Percentiles rank a stretch among this genome's conserved stretches.
Conservation (phyloP, 2,113 vertebrate species). For the Sphyrna mokarran region DNA sequence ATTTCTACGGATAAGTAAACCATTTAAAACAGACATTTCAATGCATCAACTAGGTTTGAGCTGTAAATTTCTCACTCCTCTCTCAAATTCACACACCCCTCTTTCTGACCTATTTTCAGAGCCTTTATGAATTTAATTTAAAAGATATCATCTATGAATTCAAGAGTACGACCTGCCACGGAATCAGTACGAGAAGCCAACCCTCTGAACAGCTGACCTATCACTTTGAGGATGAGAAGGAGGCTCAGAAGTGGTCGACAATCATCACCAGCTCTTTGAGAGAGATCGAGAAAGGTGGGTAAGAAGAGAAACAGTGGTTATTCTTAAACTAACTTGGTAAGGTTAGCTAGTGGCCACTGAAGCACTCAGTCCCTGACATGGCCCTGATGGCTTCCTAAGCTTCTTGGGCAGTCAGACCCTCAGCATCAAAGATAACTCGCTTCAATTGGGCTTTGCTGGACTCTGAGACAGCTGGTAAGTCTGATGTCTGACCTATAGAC, state of each 20-base stretch:
- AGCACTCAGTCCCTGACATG: neutral
- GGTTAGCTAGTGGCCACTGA: neutral
- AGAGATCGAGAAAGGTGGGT: conserved; percentile 66
- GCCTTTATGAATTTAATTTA: conserved; percentile 58
- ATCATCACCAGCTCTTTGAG: conserved; percentile 70
- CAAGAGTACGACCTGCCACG: conserved; percentile 59
- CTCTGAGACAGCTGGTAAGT: too few relatives aligned
- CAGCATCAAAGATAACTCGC: too few relatives aligned
- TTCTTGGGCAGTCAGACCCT: neutral
- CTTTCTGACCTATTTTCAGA: neutral
- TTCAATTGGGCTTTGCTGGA: too few relatives aligned
- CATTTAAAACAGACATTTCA: neutral
- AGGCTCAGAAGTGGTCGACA: conserved; percentile 75
- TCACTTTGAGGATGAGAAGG: conserved; percentile 68
- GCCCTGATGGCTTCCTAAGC: neutral
- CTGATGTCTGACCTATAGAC: too few relatives aligned
- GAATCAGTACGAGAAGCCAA: conserved; percentile 55
- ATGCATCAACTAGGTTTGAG: neutral
- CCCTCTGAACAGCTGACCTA: conserved; percentile 58
- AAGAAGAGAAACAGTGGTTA: neutral
- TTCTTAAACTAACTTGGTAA: neutral
- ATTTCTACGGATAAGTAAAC: neutral
- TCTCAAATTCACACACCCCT: neutral
- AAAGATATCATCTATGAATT: conserved; percentile 63
- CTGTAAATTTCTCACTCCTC: neutral